These are phyloP conservation scores for Pipistrellus kuhlii DNA, from an alignment of 2,797 vertebrate species.

Conservation along the genomic window DNA sequence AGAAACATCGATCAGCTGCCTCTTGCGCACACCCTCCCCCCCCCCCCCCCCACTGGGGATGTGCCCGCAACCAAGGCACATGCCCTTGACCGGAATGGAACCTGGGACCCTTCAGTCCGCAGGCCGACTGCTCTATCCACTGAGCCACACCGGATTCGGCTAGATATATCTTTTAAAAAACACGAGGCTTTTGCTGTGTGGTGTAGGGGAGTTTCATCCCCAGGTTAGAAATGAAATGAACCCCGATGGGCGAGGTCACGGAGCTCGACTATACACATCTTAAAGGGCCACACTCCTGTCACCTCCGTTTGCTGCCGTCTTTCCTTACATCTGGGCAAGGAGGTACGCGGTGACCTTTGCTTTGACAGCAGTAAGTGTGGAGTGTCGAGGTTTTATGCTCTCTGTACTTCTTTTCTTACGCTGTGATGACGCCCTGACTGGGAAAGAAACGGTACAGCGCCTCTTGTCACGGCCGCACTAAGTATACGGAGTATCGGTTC, in stretches of 20 bases:
- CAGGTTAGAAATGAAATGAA: background rate
- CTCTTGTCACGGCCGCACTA: background rate
- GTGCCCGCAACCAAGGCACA: too few species aligned
- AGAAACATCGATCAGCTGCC: too few species aligned
- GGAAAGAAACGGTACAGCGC: background rate
- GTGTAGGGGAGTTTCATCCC: fast-evolving
- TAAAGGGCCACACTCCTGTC: background rate
- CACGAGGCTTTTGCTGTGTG: background rate
- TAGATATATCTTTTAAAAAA: background rate
- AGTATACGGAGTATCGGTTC: background rate
- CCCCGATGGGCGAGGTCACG: background rate
- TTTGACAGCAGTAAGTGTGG: background rate
- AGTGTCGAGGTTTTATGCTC: background rate
- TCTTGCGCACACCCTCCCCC: too few species aligned
- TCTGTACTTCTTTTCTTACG: background rate
- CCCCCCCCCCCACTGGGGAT: too few species aligned
- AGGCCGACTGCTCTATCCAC: too few species aligned
- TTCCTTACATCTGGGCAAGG: background rate
- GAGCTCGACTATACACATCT: background rate
- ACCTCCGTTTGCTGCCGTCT: background rate
- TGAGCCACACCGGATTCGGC: too few species aligned
- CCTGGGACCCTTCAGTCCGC: too few species aligned
- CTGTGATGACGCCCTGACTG: background rate
- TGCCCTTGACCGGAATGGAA: too few species aligned
- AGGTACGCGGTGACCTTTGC: background rate